Percentiles rank a stretch among this genome's conserved stretches.
These are phyloP conservation scores for Eudyptes chrysolophus DNA, from an alignment of 2,113 vertebrate species.

Conservation along the genomic window DNA sequence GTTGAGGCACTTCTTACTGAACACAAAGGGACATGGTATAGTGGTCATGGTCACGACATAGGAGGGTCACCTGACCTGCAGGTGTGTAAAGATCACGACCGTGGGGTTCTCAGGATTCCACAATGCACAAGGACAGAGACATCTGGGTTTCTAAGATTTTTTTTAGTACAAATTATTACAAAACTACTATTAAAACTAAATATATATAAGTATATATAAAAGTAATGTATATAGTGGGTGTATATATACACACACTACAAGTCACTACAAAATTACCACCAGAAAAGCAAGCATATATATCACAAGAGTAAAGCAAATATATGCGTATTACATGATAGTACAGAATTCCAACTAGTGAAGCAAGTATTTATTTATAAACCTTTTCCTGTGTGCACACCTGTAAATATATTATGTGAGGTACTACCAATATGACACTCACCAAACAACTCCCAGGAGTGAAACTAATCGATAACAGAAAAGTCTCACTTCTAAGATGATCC, in stretches of 20 bases:
- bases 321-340: not conserved
- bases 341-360: not conserved
- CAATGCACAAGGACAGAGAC: no score
- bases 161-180: no score
- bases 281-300: not conserved
- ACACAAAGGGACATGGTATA: not conserved
- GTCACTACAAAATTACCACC: not conserved
- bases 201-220: no score
- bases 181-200: no score
- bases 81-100: no score
- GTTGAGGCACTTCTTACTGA: not conserved
- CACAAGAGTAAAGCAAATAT: not conserved
- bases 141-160: no score
- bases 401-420: not conserved
- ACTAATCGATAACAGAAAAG: not conserved
- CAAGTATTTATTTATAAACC: not conserved
- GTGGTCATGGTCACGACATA: no score
- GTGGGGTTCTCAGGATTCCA: no score
- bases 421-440: not conserved
- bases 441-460: not conserved
- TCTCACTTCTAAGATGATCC: not conserved
- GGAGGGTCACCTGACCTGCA: not conserved
- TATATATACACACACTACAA: not conserved
- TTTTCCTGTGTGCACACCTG: not conserved
- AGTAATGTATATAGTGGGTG: no score